Percentiles rank a stretch among this genome's conserved stretches.
Conservation (phyloP, 2,113 vertebrate species). For the Cathartes aura region DNA sequence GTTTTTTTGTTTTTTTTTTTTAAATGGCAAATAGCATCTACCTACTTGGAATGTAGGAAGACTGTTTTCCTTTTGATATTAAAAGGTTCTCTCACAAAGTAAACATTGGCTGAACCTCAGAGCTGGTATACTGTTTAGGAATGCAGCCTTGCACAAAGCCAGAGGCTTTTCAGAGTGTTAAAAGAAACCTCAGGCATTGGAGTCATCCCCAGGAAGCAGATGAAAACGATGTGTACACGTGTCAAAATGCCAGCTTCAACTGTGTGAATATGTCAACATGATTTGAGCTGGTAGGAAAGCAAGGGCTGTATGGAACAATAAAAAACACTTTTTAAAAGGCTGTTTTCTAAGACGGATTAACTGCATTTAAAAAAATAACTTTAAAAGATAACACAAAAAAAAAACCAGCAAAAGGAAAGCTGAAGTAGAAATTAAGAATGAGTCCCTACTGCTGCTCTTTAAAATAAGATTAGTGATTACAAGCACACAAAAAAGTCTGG, state of each 20-base stretch:
- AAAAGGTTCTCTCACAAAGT: slow-evolving; percentile 62
- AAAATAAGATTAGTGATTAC: not conserved
- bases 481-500: not conserved
- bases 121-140: slow-evolving; percentile 57
- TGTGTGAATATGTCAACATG: not conserved
- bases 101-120: slow-evolving; percentile 57
- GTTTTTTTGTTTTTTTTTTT: not conserved
- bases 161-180: slow-evolving; percentile 39
- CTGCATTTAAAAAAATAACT: not conserved
- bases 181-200: slow-evolving; percentile 57
- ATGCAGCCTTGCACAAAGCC: slow-evolving; percentile 37
- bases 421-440: not conserved
- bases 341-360: not conserved
- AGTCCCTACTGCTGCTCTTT: not conserved
- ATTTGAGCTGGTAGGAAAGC: not conserved
- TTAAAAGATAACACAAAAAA: not conserved
- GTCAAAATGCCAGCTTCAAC: slow-evolving; percentile 7
- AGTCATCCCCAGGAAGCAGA: slow-evolving; percentile 38
- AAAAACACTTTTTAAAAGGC: not conserved
- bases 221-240: not conserved
- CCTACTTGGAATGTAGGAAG: slow-evolving; percentile 64
- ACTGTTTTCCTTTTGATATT: slow-evolving; percentile 72
- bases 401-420: not conserved
- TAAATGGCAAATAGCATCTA: slow-evolving; percentile 51
- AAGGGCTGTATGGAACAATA: not conserved